phyloP scores from a whole-genome alignment of 2,888 invertebrate genomes.

The Oligia strigilis region DNA sequence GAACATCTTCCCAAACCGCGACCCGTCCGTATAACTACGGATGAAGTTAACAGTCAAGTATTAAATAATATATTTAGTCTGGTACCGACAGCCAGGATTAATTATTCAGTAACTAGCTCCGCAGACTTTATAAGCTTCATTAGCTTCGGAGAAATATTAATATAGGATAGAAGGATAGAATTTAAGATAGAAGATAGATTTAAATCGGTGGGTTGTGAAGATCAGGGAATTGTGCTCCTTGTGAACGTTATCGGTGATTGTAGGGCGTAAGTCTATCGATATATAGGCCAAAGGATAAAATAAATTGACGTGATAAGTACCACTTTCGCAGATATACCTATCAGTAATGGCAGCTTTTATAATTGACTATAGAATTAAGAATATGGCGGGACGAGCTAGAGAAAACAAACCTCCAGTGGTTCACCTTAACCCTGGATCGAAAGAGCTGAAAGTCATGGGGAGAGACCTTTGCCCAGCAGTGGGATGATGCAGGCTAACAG shows the following conservation, averaged over 20 bases:
- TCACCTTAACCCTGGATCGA: too few relatives aligned
- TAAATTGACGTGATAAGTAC: background rate
- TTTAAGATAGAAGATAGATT: conserved; percentile 29
- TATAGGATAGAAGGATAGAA: background rate
- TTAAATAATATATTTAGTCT: conserved; percentile 69
- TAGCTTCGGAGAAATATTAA: conserved; percentile 22
- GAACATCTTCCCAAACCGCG: conserved; percentile 60
- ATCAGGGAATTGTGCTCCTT: conserved; percentile 3
- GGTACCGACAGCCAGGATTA: conserved; percentile 50
- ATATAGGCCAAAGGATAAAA: background rate
- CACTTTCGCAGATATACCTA: background rate
- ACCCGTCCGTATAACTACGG: conserved; percentile 67
- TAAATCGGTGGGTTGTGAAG: conserved; percentile 8
- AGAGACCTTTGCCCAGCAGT: too few relatives aligned
- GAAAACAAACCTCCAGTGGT: too few relatives aligned
- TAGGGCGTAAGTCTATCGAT: background rate
- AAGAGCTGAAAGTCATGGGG: too few relatives aligned
- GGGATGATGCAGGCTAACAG: too few relatives aligned
- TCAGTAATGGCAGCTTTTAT: background rate
- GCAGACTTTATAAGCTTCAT: conserved; percentile 44
- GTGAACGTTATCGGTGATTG: background rate
- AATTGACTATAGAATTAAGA: background rate
- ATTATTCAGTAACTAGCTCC: conserved; percentile 57
- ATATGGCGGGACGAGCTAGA: background rate
- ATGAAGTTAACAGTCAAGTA: conserved; percentile 71